A percentile compares a stretch with the other conserved stretches of the same genome.
Evolutionary conservation across 2,797 vertebrate species (phyloP).

Genomic region (Pristis pectinata): DNA sequence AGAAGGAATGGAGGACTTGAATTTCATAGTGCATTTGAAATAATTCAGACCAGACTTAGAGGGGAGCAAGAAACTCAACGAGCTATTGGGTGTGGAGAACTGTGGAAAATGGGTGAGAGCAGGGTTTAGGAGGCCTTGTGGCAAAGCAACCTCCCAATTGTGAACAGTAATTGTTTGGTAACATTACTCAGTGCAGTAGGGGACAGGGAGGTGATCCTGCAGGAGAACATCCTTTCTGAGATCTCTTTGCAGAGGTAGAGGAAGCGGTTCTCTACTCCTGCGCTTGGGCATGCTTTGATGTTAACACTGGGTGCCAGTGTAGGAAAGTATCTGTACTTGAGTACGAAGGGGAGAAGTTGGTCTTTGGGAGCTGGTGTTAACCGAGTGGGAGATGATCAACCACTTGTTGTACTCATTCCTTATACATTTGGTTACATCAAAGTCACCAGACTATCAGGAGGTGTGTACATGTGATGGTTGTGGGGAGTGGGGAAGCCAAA

Average conservation of each 20-base stretch:
- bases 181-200: background rate
- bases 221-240: background rate
- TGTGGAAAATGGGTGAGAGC: background rate
- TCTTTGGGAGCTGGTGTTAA: no score
- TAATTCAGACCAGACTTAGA: background rate
- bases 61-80: background rate
- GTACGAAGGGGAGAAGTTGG: no score
- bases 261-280: background rate
- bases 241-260: background rate
- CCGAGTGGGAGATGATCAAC: no score
- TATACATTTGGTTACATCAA: no score
- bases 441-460: no score
- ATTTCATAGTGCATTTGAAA: background rate
- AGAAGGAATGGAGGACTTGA: background rate
- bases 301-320: background rate
- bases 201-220: background rate
- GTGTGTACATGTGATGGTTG: no score
- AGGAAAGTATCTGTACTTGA: background rate
- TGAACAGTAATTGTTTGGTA: background rate
- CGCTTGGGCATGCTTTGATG: background rate
- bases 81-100: background rate
- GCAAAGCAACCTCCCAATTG: background rate
- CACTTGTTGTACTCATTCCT: no score
- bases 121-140: background rate
- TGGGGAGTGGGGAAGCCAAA: no score